phyloP scores from a whole-genome alignment of 1,140 invertebrate genomes.

The Diorhabda sublineata region DNA sequence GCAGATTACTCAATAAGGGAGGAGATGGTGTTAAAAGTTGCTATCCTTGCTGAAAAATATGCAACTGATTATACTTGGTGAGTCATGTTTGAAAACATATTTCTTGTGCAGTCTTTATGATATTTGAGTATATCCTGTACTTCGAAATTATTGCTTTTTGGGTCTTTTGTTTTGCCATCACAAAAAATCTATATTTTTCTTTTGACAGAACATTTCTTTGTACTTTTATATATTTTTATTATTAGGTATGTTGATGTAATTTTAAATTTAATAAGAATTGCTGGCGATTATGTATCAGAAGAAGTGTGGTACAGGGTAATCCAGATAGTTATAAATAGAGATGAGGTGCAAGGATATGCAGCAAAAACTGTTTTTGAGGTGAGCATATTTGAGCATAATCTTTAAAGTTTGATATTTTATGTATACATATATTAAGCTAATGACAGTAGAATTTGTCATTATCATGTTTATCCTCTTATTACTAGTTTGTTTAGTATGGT shows the following conservation, averaged over 20 bases:
- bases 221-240: constrained; percentile 4
- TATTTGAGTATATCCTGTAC: too few species aligned
- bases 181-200: too few species aligned
- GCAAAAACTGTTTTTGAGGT: constrained; percentile 99
- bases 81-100: constrained; percentile 21
- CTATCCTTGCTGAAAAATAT: constrained; percentile 99
- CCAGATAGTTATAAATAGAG: constrained; percentile 98
- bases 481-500: too few species aligned
- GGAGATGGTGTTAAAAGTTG: constrained; percentile 99
- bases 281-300: constrained; percentile 97
- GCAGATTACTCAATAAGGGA: constrained; percentile 99
- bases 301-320: constrained; percentile 99
- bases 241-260: constrained; percentile 95
- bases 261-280: constrained; percentile 97
- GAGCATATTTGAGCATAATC: constrained; percentile 21
- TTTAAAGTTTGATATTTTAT: neutral
- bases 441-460: too few species aligned
- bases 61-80: constrained; percentile 99
- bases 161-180: too few species aligned
- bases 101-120: too few species aligned
- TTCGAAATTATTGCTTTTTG: too few species aligned
- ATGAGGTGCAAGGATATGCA: constrained; percentile 98
- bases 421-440: neutral
- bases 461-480: too few species aligned
- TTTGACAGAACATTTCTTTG: too few species aligned